phyloP scores from a whole-genome alignment of 2,797 vertebrate species.

The Gouania willdenowi region DNA sequence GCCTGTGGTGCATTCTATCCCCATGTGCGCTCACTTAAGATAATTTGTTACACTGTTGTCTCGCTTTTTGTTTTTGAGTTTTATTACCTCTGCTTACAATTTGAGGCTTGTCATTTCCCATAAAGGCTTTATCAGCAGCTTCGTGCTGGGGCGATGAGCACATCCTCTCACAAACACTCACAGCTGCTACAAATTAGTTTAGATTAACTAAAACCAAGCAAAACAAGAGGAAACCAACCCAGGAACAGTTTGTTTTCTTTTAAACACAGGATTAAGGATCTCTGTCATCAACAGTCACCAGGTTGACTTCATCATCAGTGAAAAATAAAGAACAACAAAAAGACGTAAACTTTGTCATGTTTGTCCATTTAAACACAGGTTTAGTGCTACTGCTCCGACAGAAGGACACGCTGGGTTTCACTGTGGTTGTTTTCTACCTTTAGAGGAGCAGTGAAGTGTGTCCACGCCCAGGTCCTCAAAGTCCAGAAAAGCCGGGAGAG shows the following conservation, averaged over 20 bases:
- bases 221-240: background rate
- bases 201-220: background rate
- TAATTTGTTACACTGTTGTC: background rate
- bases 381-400: too few relatives aligned
- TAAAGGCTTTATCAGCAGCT: slow-evolving; percentile 13
- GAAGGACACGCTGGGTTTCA: too few relatives aligned
- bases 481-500: slow-evolving; percentile 52
- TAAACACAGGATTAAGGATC: slow-evolving; percentile 13
- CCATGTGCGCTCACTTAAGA: background rate
- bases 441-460: slow-evolving; percentile 28
- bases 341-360: too few relatives aligned
- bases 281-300: background rate
- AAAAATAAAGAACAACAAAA: too few relatives aligned
- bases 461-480: slow-evolving; percentile 55
- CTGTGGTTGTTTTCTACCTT: slow-evolving; percentile 48
- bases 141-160: background rate
- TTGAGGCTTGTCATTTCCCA: slow-evolving; percentile 11
- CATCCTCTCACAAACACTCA: slow-evolving; percentile 4
- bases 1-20: background rate
- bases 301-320: too few relatives aligned
- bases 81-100: slow-evolving; percentile 12
- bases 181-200: slow-evolving; percentile 25
- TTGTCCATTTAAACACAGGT: too few relatives aligned
- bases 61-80: background rate
- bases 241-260: background rate